phyloP scores from a whole-genome alignment of 2,888 invertebrate species.

The Antheraea assamensis region DNA sequence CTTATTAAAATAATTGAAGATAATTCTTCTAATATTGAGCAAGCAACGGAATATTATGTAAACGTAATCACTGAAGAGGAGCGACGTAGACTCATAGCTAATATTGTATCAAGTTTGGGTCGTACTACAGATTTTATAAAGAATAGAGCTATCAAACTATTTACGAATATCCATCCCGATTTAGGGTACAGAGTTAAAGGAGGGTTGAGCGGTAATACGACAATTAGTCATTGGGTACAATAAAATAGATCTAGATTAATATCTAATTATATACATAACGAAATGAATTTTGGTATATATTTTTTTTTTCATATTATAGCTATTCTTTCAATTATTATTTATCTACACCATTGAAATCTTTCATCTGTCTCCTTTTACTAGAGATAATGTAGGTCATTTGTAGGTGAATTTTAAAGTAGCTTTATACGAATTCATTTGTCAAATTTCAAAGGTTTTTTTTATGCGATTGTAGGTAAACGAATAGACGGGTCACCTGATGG shows the following conservation, averaged over 20 bases:
- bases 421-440: too few relatives aligned
- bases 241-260: not conserved
- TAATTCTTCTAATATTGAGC: slow-evolving; percentile 14
- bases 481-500: too few relatives aligned
- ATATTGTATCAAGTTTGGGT: slow-evolving; percentile 4
- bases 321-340: not conserved
- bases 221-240: not conserved
- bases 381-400: too few relatives aligned
- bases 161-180: slow-evolving; percentile 17
- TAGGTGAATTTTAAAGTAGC: too few relatives aligned
- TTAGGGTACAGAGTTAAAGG: slow-evolving; percentile 2
- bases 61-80: slow-evolving; percentile 16
- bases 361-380: too few relatives aligned
- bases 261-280: not conserved
- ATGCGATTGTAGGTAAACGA: too few relatives aligned
- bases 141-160: slow-evolving; percentile 11
- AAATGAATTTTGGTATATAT: not conserved
- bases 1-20: slow-evolving; percentile 14
- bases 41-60: slow-evolving; percentile 11
- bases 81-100: slow-evolving; percentile 11
- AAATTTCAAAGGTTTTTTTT: too few relatives aligned
- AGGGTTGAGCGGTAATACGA: not conserved
- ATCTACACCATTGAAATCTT: too few relatives aligned
- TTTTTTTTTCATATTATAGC: not conserved
- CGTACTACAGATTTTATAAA: not conserved